Conservation (phyloP, 2,797 vertebrate genomes). For the Cirrhinus mrigala region DNA sequence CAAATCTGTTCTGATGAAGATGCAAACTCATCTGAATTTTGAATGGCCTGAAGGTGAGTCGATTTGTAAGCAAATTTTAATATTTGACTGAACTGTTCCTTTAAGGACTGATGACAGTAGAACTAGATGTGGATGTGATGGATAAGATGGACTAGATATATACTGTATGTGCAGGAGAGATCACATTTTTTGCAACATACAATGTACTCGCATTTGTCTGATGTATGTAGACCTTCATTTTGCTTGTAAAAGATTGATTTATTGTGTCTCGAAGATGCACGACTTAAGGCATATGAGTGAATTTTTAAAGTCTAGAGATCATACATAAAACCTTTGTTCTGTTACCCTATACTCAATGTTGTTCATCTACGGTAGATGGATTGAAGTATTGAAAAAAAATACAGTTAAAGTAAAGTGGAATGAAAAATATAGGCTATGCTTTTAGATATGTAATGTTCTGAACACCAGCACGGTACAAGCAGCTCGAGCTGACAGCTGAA, state of each 20-base stretch:
- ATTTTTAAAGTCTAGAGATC: slow-evolving; percentile 30
- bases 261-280: background rate
- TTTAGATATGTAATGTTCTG: slow-evolving; percentile 40
- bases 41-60: background rate
- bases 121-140: background rate
- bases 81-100: background rate
- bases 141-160: background rate
- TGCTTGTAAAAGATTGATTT: background rate
- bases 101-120: background rate
- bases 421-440: slow-evolving; percentile 66
- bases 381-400: slow-evolving; percentile 39
- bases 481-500: slow-evolving; percentile 38
- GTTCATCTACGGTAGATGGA: background rate
- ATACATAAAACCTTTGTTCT: background rate
- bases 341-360: background rate
- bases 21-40: background rate
- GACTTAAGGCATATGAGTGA: background rate
- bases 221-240: slow-evolving; percentile 2
- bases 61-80: background rate
- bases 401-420: slow-evolving; percentile 39
- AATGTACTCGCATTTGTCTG: too few species aligned
- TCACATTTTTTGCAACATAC: too few species aligned
- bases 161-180: background rate
- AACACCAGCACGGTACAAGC: slow-evolving; percentile 52
- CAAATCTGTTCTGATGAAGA: background rate